These are phyloP conservation scores for Penaeus monodon DNA, from an alignment of 2,888 invertebrate species.

Conservation along the genomic window DNA sequence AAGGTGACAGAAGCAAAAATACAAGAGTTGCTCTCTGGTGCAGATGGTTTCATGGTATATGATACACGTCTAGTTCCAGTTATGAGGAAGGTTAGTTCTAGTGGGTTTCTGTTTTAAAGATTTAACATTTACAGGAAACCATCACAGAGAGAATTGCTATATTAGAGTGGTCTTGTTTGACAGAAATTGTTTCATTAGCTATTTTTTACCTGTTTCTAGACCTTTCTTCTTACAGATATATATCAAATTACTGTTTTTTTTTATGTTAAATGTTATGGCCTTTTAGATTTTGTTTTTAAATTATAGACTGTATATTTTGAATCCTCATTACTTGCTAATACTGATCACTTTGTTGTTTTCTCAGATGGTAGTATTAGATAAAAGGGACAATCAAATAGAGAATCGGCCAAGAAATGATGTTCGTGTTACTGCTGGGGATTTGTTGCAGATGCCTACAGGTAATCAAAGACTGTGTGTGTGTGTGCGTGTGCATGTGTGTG, in stretches of 20 bases:
- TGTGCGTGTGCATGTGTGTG: neutral
- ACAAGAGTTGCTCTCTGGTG: slow-evolving; percentile 75
- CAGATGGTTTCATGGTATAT: slow-evolving; percentile 81
- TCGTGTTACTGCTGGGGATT: slow-evolving; percentile 72
- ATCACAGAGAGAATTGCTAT: too few relatives aligned
- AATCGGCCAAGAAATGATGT: slow-evolving; percentile 69
- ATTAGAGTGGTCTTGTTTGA: too few relatives aligned
- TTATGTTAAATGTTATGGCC: too few relatives aligned
- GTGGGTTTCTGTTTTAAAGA: neutral
- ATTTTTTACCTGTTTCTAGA: too few relatives aligned
- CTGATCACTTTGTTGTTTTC: neutral
- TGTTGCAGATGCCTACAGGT: slow-evolving; percentile 70
- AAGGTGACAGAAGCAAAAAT: slow-evolving; percentile 73
- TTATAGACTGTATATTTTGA: too few relatives aligned
- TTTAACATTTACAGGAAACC: too few relatives aligned
- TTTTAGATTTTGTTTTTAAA: too few relatives aligned
- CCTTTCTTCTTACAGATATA: too few relatives aligned
- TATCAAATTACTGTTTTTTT: too few relatives aligned
- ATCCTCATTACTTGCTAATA: slow-evolving; percentile 34
- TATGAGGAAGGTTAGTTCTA: slow-evolving; percentile 73
- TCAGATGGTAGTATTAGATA: too few relatives aligned
- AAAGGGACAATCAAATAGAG: slow-evolving; percentile 73
- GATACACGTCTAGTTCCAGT: slow-evolving; percentile 76
- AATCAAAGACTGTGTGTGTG: slow-evolving; percentile 31
- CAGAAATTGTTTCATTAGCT: too few relatives aligned